These are phyloP conservation scores for Lagria hirta DNA, from an alignment of 2,888 invertebrate genomes.

Conservation along the genomic window DNA sequence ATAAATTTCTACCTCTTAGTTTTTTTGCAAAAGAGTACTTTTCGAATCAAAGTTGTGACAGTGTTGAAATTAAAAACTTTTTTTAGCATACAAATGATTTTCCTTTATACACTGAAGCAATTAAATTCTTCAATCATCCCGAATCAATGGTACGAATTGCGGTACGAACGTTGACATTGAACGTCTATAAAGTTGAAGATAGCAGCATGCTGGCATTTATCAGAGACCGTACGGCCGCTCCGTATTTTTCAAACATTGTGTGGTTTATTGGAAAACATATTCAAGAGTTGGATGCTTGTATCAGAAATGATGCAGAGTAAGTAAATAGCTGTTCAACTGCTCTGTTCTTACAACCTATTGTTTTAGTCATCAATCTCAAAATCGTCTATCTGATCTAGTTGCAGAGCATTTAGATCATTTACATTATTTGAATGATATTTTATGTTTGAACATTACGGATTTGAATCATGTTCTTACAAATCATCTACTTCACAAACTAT, in stretches of 20 bases:
- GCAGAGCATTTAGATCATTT: slow-evolving; percentile 97
- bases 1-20: too few species aligned
- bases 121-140: slow-evolving; percentile 98
- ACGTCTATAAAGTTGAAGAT: slow-evolving; percentile 94
- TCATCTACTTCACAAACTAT: slow-evolving; percentile 87
- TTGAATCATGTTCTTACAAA: slow-evolving; percentile 92
- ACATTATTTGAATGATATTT: slow-evolving; percentile 95
- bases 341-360: slow-evolving; percentile 7
- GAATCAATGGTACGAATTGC: slow-evolving; percentile 99
- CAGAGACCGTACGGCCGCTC: slow-evolving; percentile 93
- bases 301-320: slow-evolving; percentile 94
- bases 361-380: slow-evolving; percentile 91
- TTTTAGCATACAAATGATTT: slow-evolving; percentile 95
- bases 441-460: slow-evolving; percentile 87
- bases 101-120: slow-evolving; percentile 97
- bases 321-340: slow-evolving; percentile 47
- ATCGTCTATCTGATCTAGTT: slow-evolving; percentile 87
- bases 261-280: slow-evolving; percentile 99
- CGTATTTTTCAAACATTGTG: slow-evolving; percentile 97
- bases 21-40: too few species aligned
- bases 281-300: slow-evolving; percentile 91
- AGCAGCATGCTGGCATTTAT: slow-evolving; percentile 94
- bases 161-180: slow-evolving; percentile 94
- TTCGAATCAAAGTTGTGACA: slow-evolving; percentile 7
- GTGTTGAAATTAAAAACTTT: slow-evolving; percentile 21